These are phyloP conservation scores for Oxystoma pomonae DNA, from an alignment of 2,888 invertebrate species.

Conservation along the genomic window DNA sequence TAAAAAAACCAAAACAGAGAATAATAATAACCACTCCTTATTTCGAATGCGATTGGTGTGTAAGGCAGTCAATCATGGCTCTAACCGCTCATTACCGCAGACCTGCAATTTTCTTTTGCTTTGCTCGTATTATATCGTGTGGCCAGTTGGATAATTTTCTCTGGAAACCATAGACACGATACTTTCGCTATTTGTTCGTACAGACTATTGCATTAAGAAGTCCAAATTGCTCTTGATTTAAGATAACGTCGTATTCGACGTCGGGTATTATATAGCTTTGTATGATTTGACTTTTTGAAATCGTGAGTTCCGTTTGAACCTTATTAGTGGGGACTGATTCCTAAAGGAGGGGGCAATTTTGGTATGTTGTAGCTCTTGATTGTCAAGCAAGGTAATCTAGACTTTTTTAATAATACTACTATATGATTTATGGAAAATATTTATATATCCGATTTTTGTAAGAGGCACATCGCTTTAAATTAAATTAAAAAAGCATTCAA, in stretches of 20 bases:
- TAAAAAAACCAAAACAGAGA: constrained; percentile 32
- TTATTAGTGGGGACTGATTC: no score
- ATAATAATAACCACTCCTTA: constrained; percentile 39
- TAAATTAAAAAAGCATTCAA: no score
- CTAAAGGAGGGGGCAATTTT: no score
- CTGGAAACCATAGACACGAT: constrained; percentile 19
- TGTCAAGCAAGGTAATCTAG: no score
- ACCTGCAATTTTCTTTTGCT: background rate
- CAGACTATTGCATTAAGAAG: background rate
- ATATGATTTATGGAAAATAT: no score
- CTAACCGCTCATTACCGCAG: constrained; percentile 19
- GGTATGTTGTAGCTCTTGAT: no score
- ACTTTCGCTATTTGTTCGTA: background rate
- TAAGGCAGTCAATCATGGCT: constrained; percentile 39
- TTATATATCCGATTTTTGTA: no score
- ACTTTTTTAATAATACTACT: no score
- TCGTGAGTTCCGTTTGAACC: no score
- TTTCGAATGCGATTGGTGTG: constrained; percentile 38
- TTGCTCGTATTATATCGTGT: constrained; percentile 15
- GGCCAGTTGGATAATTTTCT: constrained; percentile 16
- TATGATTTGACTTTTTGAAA: no score
- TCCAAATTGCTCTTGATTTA: background rate
- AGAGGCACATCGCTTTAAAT: no score
- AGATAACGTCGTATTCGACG: background rate
- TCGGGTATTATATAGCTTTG: no score